Evolutionary conservation across 1,140 invertebrate genomes (phyloP).

Genomic region (Cherax quadricarinatus): DNA sequence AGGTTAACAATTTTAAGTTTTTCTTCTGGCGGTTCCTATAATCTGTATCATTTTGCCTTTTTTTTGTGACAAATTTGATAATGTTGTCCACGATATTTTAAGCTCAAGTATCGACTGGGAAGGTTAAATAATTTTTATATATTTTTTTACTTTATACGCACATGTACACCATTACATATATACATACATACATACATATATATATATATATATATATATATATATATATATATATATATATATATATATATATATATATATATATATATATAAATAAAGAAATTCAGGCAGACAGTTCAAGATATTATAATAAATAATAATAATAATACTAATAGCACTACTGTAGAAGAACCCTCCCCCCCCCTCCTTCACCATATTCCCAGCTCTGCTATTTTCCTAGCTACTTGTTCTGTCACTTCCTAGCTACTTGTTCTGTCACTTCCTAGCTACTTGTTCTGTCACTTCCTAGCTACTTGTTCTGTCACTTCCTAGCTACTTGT

Average conservation of each 20-base stretch:
- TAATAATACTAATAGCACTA: too few species aligned
- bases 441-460: too few species aligned
- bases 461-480: too few species aligned
- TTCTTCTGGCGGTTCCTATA: background rate
- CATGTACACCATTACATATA: background rate
- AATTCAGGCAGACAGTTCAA: background rate
- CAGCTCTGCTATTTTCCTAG: too few species aligned
- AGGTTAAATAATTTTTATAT: background rate
- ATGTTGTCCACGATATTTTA: background rate
- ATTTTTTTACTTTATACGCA: background rate
- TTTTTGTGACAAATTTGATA: background rate
- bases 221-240: constrained; percentile 33
- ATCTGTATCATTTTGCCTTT: background rate
- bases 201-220: constrained; percentile 19
- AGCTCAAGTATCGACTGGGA: background rate
- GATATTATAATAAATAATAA: too few species aligned
- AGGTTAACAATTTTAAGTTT: background rate
- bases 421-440: too few species aligned
- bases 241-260: constrained; percentile 25
- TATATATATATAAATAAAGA: constrained; percentile 21
- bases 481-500: too few species aligned
- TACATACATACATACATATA: background rate
- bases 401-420: too few species aligned
- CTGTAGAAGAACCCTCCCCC: too few species aligned
- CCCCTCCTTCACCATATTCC: too few species aligned